Evolutionary conservation across 2,888 invertebrate species (phyloP).

Genomic region (Drosophila emarginata): DNA sequence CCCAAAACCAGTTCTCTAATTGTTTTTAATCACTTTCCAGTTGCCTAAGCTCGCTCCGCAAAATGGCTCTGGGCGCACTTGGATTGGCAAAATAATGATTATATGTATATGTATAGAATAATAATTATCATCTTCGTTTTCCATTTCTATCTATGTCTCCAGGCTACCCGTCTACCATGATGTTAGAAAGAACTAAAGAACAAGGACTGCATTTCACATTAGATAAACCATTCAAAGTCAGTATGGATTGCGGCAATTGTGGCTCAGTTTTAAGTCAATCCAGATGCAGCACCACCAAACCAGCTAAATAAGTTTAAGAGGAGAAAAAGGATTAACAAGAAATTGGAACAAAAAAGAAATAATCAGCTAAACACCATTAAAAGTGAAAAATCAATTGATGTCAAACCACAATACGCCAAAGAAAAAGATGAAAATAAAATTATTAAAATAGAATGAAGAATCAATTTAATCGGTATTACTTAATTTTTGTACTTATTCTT

Average conservation of each 20-base stretch:
- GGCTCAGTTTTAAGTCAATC: neutral
- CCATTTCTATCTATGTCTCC: constrained; percentile 15
- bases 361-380: no score
- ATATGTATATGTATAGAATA: constrained; percentile 28
- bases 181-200: neutral
- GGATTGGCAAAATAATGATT: constrained; percentile 59
- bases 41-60: constrained; percentile 37
- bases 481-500: no score
- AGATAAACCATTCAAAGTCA: constrained; percentile 23
- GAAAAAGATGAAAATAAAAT: no score
- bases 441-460: no score
- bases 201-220: constrained; percentile 23
- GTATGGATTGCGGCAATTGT: neutral
- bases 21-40: constrained; percentile 72
- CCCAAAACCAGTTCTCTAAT: constrained; percentile 41
- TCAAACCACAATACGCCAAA: no score
- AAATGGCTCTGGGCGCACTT: constrained; percentile 39
- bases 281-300: neutral
- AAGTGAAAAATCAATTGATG: no score
- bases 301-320: no score
- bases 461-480: no score
- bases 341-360: no score
- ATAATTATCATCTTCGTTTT: constrained; percentile 43
- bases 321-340: no score
- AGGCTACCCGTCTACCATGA: neutral